A percentile compares a stretch with the other conserved stretches of the same genome.
These are phyloP conservation scores for Oryzias woworae DNA, from an alignment of 2,113 vertebrate species.

Conservation along the genomic window DNA sequence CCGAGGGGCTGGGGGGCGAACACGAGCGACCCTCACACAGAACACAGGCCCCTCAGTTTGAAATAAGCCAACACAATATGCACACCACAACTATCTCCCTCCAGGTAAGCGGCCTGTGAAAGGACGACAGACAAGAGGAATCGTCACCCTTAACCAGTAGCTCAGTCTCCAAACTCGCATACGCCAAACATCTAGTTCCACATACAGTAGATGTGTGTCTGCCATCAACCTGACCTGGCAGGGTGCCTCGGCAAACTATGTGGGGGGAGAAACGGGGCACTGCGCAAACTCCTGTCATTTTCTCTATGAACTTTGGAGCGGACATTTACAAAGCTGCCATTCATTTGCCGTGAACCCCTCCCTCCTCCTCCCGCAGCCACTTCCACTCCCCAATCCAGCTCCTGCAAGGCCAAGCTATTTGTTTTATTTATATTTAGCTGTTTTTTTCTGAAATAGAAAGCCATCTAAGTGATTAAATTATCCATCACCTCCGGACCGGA, in stretches of 20 bases:
- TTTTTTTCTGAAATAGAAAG: conserved; percentile 51
- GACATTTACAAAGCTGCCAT: conserved; percentile 74
- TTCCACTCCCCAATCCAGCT: conserved; percentile 64
- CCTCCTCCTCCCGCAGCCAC: conserved; percentile 63
- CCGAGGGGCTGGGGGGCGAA: conserved; percentile 35
- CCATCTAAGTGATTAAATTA: conserved; percentile 47
- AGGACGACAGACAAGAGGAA: no score
- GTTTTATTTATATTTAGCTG: conserved; percentile 71
- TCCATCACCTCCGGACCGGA: conserved; percentile 22
- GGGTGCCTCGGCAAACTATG: conserved; percentile 67
- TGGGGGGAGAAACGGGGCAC: conserved; percentile 38
- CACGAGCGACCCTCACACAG: conserved; percentile 50
- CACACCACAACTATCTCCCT: conserved; percentile 41
- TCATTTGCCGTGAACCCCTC: conserved; percentile 62
- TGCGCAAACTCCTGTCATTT: conserved; percentile 68
- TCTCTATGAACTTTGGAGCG: conserved; percentile 70
- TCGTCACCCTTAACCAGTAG: conserved; percentile 16
- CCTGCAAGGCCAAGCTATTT: conserved; percentile 65
- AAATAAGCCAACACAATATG: conserved; percentile 44
- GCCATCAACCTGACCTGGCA: conserved; percentile 63
- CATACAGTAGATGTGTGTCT: conserved; percentile 35
- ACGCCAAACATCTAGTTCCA: conserved; percentile 26
- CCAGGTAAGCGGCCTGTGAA: conserved; percentile 4
- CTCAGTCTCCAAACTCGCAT: conserved; percentile 19
- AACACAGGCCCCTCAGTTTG: conserved; percentile 70